These are phyloP conservation scores for Catharus ustulatus DNA, from an alignment of 2,797 vertebrate genomes.

Conservation along the genomic window DNA sequence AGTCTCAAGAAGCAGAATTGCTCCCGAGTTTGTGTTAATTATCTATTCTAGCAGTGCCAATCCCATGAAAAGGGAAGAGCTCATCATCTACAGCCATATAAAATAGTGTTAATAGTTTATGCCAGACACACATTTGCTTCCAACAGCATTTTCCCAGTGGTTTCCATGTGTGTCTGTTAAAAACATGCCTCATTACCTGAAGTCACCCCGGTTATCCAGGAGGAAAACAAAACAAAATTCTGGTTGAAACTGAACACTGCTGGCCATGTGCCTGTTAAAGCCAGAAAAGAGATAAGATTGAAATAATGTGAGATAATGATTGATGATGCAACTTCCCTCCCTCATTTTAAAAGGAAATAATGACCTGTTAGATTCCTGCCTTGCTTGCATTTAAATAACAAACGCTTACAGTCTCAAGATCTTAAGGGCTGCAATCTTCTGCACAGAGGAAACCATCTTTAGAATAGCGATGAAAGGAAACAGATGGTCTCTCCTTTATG, in stretches of 20 bases:
- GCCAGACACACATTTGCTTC: not conserved
- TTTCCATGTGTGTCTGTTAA: not conserved
- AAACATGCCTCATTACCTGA: not conserved
- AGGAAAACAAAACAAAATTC: not conserved
- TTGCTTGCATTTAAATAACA: not conserved
- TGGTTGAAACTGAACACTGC: not conserved
- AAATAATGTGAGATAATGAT: not conserved
- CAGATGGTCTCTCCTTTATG: constrained; percentile 19
- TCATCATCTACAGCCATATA: not conserved
- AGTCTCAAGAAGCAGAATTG: not conserved
- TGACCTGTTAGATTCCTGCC: not conserved
- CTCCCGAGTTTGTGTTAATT: not conserved
- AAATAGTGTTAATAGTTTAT: not conserved
- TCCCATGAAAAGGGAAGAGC: not conserved
- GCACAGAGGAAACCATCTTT: not conserved
- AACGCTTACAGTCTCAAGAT: not conserved
- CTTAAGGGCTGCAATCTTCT: not conserved
- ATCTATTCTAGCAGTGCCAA: not conserved
- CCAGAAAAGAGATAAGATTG: not conserved
- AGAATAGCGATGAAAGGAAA: constrained; percentile 5
- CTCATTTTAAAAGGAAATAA: not conserved
- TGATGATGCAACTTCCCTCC: not conserved
- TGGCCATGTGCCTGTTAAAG: not conserved
- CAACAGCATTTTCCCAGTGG: not conserved
- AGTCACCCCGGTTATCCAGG: not conserved